Evolutionary conservation across 2,888 invertebrate species (phyloP), one percentile per base, ranked within the genome.

Genomic region (Dorcus hopei): DNA sequence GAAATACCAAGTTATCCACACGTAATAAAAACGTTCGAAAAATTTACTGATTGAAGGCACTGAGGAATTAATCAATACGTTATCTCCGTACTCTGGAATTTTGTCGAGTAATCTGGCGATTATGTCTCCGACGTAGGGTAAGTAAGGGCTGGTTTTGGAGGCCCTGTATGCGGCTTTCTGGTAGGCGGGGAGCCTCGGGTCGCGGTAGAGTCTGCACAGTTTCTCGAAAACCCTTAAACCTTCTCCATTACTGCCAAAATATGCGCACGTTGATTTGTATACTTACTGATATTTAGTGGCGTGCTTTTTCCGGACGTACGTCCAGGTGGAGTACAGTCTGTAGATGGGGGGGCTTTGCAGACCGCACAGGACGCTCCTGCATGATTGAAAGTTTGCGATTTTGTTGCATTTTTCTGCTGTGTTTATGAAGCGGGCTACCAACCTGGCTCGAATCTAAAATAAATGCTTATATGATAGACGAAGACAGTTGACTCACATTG

Each of bases 281-380:
- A 62, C 69, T 71, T 72, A 80, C 76, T 80, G 75, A 66, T 84
- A 84, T 66, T 80, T 80, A n/a, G 78, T 78, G 0, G 81, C 77
- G 64, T 83, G 82, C 61, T 79, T 78, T 62, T 73, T 78, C 38
- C 82, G 72, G 6, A 84, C 71, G 57, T 80, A 80, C 2, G 77
- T 71, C 83, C 84, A 84, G 2, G 82, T 83, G 4, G 61, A 65
- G 48, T 71, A 75, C n/a, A 83, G 67, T 61, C 81, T 72, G 63
- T 81, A 83, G 52, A 84, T 73, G n/a, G 82, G 77, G 1, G 83
- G 82, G 51, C 79, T 78, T 65, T 83, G 83, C 2, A 84, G 69
- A 1, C 83, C 83, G 26, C 78, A 75, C 16, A 84, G 61, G 41
- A 84, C 77, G 8, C 81, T 81, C 56, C 77, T 75, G 53, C 81